Percentiles rank a stretch among this genome's conserved stretches.
Evolutionary conservation across 2,888 invertebrate species (phyloP).

Genomic region (Cosmopolites sordidus): DNA sequence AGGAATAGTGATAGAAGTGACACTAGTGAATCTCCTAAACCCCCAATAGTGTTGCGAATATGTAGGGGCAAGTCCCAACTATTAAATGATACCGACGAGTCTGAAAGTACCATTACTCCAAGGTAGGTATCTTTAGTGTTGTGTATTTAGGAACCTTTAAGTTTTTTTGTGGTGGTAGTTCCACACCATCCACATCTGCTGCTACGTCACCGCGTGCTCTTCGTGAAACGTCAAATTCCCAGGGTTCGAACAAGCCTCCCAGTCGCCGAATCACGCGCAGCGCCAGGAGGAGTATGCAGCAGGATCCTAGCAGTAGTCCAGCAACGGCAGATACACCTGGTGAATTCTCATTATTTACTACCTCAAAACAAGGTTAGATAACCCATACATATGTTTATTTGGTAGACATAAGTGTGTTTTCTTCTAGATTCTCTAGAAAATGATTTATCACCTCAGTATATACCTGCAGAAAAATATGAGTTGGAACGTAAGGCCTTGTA

Average conservation of each 20-base stretch:
- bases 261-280: slow-evolving; percentile 47
- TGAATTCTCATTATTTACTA: slow-evolving; percentile 43
- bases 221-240: slow-evolving; percentile 33
- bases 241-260: slow-evolving; percentile 6
- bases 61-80: slow-evolving; percentile 66
- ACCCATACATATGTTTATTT: too few relatives aligned
- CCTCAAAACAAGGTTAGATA: slow-evolving; percentile 32
- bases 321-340: slow-evolving; percentile 43
- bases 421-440: slow-evolving; percentile 6
- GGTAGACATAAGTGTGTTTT: too few relatives aligned
- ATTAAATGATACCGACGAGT: slow-evolving; percentile 49
- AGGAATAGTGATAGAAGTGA: slow-evolving; percentile 21
- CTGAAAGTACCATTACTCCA: slow-evolving; percentile 47
- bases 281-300: slow-evolving; percentile 48
- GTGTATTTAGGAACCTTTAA: background rate
- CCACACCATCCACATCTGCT: slow-evolving; percentile 53
- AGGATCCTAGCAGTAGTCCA: slow-evolving; percentile 46
- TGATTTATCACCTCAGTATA: slow-evolving; percentile 47
- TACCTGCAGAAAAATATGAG: slow-evolving; percentile 50
- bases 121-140: slow-evolving; percentile 7
- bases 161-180: slow-evolving; percentile 39
- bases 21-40: slow-evolving; percentile 44
- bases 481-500: slow-evolving; percentile 48
- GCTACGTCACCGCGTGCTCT: slow-evolving; percentile 48
- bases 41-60: slow-evolving; percentile 84